Base-by-base conservation (phyloP, 2,797 vertebrate species). In the Phataginus tetradactyla region DNA sequence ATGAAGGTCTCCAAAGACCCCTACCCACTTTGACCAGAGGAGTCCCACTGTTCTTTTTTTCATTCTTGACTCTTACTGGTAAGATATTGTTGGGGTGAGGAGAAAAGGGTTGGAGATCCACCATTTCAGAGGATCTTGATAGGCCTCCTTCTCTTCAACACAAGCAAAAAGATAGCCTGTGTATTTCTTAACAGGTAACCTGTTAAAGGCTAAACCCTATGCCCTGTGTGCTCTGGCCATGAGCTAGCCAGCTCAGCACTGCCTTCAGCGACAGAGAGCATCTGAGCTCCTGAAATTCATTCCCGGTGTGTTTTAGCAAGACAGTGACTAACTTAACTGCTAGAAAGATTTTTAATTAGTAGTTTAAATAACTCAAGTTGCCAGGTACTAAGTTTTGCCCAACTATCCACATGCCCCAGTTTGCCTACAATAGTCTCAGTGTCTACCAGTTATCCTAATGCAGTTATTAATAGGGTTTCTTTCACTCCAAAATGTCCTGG, bases 41-140 rank as follows among this genome's bases (percentile, higher is more conserved):
- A 57, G 49, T 45, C 25, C 42, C 42, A 68, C 18, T 55, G 0
- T 68, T 55, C 15, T 49, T 80, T 66, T 55, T 72, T 86, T 59
- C n/a, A 39, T 29, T 92, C 63, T 66, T 75, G 45, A 59, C 66
- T 79, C 4, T 80, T 84, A 27, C 34, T 94, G 55, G 32, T 80
- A n/a, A 71, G 39, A 12, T 51, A 6, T 12, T 39, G 39, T 51
- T n/a, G 32, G 15, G 14, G 21, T 45, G 45, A 21, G 27, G 7
- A 13, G 18, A 10, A 13, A 53, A 29, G 27, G n/a, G 32, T 64
- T 86, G 66, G 53, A 63, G n/a, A 3, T 8, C 23, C 39, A 45
- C 49, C n/a, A 5, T 86, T 53, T 64, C n/a, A 71, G 66, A 55
- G 57, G 61, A 1, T 74, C 29, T 77, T 15, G 15, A 0, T 1